A percentile compares a stretch with the other conserved stretches of the same genome.
phyloP scores from a whole-genome alignment of 2,888 invertebrate species.

The Platycheirus albimanus region DNA sequence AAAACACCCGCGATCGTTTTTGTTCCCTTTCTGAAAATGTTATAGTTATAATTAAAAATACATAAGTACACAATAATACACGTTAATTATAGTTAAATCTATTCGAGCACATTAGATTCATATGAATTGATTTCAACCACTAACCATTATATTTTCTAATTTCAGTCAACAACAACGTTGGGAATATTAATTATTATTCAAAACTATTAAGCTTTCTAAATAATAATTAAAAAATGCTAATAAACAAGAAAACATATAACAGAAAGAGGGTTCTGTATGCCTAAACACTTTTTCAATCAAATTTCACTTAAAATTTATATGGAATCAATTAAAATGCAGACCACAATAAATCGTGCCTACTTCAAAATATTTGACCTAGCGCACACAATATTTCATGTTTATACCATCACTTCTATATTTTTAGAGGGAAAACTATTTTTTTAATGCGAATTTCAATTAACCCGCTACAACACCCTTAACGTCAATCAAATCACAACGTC shows the following conservation, averaged over 20 bases:
- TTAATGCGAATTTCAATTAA: slow-evolving; percentile 6
- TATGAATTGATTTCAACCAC: not conserved
- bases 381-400: slow-evolving; percentile 37
- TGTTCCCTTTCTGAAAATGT: no score
- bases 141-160: slow-evolving; percentile 18
- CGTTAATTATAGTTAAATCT: not conserved
- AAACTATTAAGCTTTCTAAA: slow-evolving; percentile 29
- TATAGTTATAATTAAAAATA: not conserved
- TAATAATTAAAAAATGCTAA: not conserved
- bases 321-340: slow-evolving; percentile 49
- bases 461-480: not conserved
- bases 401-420: no score
- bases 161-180: not conserved
- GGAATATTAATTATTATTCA: slow-evolving; percentile 35
- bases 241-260: not conserved
- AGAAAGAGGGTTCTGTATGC: not conserved
- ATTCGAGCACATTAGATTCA: not conserved
- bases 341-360: slow-evolving; percentile 59
- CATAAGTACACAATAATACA: not conserved
- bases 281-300: not conserved
- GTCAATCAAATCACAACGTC: slow-evolving; percentile 41
- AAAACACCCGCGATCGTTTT: no score
- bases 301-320: slow-evolving; percentile 34
- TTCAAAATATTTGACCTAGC: slow-evolving; percentile 46
- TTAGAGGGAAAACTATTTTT: not conserved